Conservation (phyloP, 1,140 invertebrate genomes). For the Caerostris extrusa region DNA sequence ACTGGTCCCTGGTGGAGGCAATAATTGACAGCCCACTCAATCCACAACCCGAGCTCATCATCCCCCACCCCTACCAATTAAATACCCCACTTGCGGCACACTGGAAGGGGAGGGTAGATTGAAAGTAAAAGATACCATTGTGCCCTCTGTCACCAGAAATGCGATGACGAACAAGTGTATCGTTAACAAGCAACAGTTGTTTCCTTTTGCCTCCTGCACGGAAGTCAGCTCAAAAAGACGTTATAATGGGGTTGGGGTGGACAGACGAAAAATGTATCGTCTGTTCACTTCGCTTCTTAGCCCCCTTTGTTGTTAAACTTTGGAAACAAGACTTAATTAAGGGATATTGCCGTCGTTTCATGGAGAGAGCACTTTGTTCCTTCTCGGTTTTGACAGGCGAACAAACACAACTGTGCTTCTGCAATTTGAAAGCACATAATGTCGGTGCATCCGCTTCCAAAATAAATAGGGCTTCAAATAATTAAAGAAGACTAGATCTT, state of each 20-base stretch:
- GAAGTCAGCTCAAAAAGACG: neutral
- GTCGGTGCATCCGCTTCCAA: conserved; percentile 13
- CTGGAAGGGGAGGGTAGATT: neutral
- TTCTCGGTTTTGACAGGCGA: neutral
- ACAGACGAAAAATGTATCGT: conserved; percentile 1
- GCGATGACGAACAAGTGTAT: conserved; percentile 37
- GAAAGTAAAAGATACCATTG: conserved; percentile 58
- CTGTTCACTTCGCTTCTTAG: neutral
- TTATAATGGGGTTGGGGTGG: neutral
- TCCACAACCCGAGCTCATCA: neutral
- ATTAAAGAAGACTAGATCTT: neutral
- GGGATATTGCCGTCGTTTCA: conserved; percentile 11
- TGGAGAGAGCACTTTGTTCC: conserved; percentile 10
- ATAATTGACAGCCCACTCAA: conserved; percentile 67
- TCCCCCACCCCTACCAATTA: conserved; percentile 42
- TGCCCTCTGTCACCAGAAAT: conserved; percentile 53
- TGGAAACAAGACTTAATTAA: conserved; percentile 56
- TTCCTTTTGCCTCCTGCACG: conserved; percentile 34
- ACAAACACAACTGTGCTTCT: conserved; percentile 25
- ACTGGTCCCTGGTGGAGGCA: conserved; percentile 26
- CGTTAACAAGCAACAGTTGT: conserved; percentile 68
- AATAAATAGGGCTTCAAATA: conserved; percentile 26
- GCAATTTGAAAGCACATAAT: conserved; percentile 1
- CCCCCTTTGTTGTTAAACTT: conserved; percentile 36
- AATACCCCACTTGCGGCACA: conserved; percentile 50